Evolutionary conservation across 2,797 vertebrate species (phyloP), one percentile per base, ranked within the genome.

Genomic region (Leptatherina wallacei): DNA sequence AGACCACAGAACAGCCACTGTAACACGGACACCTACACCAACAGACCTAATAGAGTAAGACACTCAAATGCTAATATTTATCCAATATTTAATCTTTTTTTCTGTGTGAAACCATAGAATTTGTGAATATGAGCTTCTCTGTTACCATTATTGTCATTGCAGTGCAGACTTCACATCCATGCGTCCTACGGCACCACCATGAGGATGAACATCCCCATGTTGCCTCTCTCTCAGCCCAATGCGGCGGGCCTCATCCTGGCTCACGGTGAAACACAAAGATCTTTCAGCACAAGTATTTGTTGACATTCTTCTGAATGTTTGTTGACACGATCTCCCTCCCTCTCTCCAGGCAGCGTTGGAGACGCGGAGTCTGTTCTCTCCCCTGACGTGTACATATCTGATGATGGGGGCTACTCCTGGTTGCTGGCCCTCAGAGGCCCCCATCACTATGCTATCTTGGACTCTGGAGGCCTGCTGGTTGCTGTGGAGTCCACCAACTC

Each of bases 111-210:
- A 29, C 22, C 16, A 4, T 20, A 64, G 14, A 20, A 29, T 57
- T 52, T 54, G 13, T 42, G 11, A 59, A 33, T 33, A 4, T 3
- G 16, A 40, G 33, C 27, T 72, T 57, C 2, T 29, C 27, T 24
- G 33, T 20, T 29, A 14, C 20, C 11, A 7, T 7, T 54, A 10
- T n/a, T 32, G 60, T 73, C n/a, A 59, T 75, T 80, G 93, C 96
- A 98, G 97, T 99, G 97, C 91, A 96, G 94, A 86, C 95, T 99
- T 82, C 96, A 98, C 90, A 97, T 98, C 87, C 96, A 98, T 6
- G 96, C 96, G 6, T 95, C 95, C 72, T 98, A 97, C 87, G 97
- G 97, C 92, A 96, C 95, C 74, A 95, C 95, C 32, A 94, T 96
- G 95, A 97, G 95, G 85, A 92, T 97, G 49, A 96, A 97, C 0